Evolutionary conservation across 2,113 vertebrate genomes (phyloP).

Genomic region (Pelodiscus sinensis): DNA sequence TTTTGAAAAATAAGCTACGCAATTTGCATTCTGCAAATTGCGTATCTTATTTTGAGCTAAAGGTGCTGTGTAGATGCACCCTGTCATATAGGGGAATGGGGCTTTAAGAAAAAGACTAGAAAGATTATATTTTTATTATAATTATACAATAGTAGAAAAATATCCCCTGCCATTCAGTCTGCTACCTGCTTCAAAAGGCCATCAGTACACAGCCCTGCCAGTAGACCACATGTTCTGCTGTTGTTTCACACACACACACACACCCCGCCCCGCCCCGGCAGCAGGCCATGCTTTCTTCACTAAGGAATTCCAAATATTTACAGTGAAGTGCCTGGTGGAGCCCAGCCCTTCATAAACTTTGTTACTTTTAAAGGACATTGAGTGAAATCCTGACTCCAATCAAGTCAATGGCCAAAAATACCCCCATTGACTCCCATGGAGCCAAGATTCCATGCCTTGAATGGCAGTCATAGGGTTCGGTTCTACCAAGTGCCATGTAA

Average conservation of each 20-base stretch:
- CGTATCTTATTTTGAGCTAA: too few relatives aligned
- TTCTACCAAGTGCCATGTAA: fast-evolving
- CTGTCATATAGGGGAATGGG: background rate
- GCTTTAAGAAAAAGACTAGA: background rate
- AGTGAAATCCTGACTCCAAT: background rate
- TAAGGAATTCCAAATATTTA: background rate
- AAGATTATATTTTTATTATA: background rate
- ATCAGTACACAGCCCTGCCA: background rate
- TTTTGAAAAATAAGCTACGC: too few relatives aligned
- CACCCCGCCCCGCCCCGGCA: too few relatives aligned
- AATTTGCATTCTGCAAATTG: too few relatives aligned
- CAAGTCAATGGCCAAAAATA: background rate
- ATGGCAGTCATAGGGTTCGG: background rate
- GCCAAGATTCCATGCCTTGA: background rate
- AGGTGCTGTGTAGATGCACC: too few relatives aligned
- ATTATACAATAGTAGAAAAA: background rate
- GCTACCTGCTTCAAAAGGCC: background rate
- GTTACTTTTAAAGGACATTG: background rate
- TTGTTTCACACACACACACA: too few relatives aligned
- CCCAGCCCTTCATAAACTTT: background rate
- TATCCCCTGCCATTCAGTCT: background rate
- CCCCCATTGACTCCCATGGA: fast-evolving
- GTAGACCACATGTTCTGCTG: background rate
- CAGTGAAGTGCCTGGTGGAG: background rate
- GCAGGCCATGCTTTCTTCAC: background rate